Percentiles rank a stretch among this genome's conserved stretches.
These are phyloP conservation scores for Diuraphis noxia DNA, from an alignment of 1,140 invertebrate genomes.

Conservation along the genomic window DNA sequence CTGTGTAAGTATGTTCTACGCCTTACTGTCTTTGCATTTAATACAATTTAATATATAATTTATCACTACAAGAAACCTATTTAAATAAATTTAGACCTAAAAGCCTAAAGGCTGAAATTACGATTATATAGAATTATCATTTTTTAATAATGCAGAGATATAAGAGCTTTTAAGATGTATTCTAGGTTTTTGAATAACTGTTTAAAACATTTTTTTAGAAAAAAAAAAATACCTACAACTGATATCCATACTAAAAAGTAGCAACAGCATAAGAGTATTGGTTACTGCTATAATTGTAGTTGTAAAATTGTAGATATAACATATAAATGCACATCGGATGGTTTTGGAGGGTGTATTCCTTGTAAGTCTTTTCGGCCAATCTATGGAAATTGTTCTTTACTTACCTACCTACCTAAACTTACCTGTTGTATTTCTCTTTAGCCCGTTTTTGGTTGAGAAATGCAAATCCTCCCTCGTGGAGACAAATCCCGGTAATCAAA, in stretches of 20 bases:
- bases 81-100: no score
- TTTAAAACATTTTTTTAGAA: no score
- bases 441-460: neutral
- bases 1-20: no score
- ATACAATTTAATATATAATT: no score
- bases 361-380: neutral
- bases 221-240: neutral
- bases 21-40: no score
- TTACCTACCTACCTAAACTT: neutral
- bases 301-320: neutral
- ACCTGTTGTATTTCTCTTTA: constrained; percentile 6
- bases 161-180: no score
- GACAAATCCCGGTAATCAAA: constrained; percentile 40
- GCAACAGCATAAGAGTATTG: neutral
- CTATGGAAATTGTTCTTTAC: neutral
- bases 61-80: no score
- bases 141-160: no score
- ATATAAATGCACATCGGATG: neutral
- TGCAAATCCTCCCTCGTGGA: constrained; percentile 20
- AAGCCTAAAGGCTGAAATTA: no score
- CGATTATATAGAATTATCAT: no score
- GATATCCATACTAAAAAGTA: neutral
- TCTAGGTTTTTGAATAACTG: no score
- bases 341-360: neutral
- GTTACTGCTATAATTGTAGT: neutral